These are phyloP conservation scores for Gortyna flavago DNA, from an alignment of 2,888 invertebrate species.

Conservation along the genomic window DNA sequence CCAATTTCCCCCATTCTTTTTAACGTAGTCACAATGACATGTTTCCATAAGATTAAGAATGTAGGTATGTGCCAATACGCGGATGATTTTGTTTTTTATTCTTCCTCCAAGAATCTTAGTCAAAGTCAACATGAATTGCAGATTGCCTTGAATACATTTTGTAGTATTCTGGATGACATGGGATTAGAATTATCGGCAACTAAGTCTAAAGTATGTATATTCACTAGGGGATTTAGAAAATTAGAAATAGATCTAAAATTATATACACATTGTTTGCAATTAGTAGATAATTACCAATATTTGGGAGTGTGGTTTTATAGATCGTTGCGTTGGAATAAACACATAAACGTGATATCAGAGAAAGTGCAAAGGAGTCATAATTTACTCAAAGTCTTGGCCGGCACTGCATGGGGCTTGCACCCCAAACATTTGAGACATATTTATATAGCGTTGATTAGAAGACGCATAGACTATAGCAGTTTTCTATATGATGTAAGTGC, in stretches of 20 bases:
- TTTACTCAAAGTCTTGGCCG: too few relatives aligned
- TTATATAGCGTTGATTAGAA: too few relatives aligned
- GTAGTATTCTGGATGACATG: too few relatives aligned
- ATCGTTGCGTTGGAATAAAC: background rate
- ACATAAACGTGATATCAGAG: background rate
- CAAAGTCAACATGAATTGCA: background rate
- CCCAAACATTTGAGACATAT: too few relatives aligned
- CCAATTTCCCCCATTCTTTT: slow-evolving; percentile 1
- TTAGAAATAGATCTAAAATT: background rate
- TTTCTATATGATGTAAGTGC: too few relatives aligned
- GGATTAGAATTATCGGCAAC: background rate
- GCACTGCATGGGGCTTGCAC: too few relatives aligned
- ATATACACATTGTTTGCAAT: background rate
- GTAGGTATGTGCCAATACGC: background rate
- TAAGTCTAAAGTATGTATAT: background rate
- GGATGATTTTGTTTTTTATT: background rate
- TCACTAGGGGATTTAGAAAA: background rate
- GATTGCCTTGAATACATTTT: background rate
- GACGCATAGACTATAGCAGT: too few relatives aligned
- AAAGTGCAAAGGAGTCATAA: background rate
- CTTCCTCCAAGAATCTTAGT: background rate
- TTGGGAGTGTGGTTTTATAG: slow-evolving; percentile 3
- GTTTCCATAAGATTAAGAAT: background rate
- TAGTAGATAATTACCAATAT: background rate
- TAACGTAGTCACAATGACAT: background rate